Conservation (phyloP, 2,888 invertebrate genomes). For the Scotopteryx bipunctaria region DNA sequence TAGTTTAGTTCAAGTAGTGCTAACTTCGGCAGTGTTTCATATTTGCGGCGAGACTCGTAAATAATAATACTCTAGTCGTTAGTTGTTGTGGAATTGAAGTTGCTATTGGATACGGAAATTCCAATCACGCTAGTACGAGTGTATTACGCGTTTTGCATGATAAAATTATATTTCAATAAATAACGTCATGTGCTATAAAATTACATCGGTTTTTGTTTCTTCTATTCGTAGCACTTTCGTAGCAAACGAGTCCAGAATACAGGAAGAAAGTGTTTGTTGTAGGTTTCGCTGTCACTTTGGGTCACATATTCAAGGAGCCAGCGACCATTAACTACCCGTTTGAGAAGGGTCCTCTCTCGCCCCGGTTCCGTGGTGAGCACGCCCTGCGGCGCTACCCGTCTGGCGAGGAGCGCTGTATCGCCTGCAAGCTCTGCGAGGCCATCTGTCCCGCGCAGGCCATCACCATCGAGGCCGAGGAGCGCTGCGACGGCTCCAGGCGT, state of each 20-base stretch:
- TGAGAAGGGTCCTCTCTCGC: conserved; percentile 98
- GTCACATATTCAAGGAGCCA: conserved; percentile 89
- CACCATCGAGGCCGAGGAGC: conserved; percentile 98
- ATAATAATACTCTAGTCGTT: conserved; percentile 21
- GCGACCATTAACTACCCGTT: conserved; percentile 99
- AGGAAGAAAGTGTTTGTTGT: too few relatives aligned
- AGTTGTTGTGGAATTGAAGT: conserved; percentile 31
- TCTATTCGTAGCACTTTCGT: too few relatives aligned
- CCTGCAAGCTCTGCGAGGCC: conserved; percentile 99
- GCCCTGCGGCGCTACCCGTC: conserved; percentile 98
- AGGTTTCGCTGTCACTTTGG: conserved; percentile 91
- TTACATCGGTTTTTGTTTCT: too few relatives aligned
- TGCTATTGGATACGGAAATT: conserved; percentile 37
- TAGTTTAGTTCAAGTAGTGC: conserved; percentile 11
- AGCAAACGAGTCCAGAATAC: too few relatives aligned
- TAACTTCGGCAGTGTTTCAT: conserved; percentile 15
- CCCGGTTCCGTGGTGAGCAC: conserved; percentile 98
- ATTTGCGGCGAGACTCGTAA: conserved; percentile 27
- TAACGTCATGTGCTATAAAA: too few relatives aligned
- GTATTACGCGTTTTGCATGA: not conserved
- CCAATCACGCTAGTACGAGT: conserved; percentile 31
- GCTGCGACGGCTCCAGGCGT: conserved; percentile 96
- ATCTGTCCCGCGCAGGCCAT: conserved; percentile 99
- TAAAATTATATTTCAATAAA: not conserved
- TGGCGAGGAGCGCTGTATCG: conserved; percentile 99